Conservation (phyloP, 2,888 invertebrate genomes). For the Emmelina monodactyla region DNA sequence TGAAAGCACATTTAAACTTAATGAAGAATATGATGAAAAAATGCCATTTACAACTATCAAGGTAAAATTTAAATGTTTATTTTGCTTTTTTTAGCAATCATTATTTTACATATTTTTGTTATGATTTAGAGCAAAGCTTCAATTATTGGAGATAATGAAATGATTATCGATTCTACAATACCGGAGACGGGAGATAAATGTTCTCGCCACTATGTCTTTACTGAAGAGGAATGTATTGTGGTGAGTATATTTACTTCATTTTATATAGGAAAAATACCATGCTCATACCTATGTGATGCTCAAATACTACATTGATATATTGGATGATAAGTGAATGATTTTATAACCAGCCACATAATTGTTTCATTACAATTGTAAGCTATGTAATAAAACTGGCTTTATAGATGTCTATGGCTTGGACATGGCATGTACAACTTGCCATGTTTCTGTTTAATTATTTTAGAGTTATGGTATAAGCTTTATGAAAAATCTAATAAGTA, state of each 20-base stretch:
- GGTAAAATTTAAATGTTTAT: conserved; percentile 23
- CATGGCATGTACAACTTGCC: too few species aligned
- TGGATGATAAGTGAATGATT: too few species aligned
- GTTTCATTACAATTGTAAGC: too few species aligned
- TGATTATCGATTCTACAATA: conserved; percentile 37
- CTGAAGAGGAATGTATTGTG: conserved; percentile 21
- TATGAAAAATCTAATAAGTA: too few species aligned
- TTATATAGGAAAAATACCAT: too few species aligned
- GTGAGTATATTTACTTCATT: background rate
- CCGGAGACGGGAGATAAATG: conserved; percentile 30
- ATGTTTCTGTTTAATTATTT: too few species aligned
- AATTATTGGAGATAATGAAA: conserved; percentile 16
- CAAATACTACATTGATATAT: too few species aligned
- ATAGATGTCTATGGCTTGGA: too few species aligned
- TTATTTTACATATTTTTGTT: background rate
- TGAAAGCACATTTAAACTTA: conserved; percentile 46
- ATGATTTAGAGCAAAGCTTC: conserved; percentile 12
- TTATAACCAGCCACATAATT: too few species aligned
- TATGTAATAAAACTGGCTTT: too few species aligned
- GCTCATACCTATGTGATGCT: too few species aligned
- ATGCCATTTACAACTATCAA: conserved; percentile 42
- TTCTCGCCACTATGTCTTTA: conserved; percentile 41
- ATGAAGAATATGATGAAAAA: conserved; percentile 61
- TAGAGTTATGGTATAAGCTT: too few species aligned
- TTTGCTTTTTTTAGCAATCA: background rate